Evolutionary conservation across 2,888 invertebrate species (phyloP), one percentile per base, ranked within the genome.

Genomic region (Bellardia pandia): DNA sequence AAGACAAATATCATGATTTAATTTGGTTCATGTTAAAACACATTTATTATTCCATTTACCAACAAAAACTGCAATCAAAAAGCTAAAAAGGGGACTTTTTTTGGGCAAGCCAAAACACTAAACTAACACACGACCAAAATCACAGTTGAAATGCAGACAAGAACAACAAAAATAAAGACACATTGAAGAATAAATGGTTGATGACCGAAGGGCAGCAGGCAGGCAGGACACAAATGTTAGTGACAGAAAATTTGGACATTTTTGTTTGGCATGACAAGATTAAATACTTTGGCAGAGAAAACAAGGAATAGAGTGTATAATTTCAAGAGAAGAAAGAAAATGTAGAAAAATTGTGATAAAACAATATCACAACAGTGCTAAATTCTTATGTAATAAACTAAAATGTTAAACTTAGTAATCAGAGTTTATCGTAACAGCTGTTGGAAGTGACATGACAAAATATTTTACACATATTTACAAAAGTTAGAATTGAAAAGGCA

Each of bases 161-260:
- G 30, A 75, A 13, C 8, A 48, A 11, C n/a, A 53, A 16, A 30
- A 56, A 68, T 13, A 78, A 53, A 66, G n/a, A 76, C 33, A 40
- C 2, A 33, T 64, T 16, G 42, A 30, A 60, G 30, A 37, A 64
- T 62, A 76, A 69, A 69, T 60, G 69, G 37, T 53, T 62, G 14
- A 16, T 79, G 75, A 53, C 42, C 69, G 60, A 64, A 30, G 33
- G 56, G 72, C 16, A 72, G 74, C 37, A 37, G 37, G 6, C 37
- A 66, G 40, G 66, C 16, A 62, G 60, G 40, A 77, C 86, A 81
- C 80, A 87, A 81, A 81, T 87, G 87, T 81, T 74, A 56, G 51
- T 78, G 85, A 85, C 87, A 81, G 48, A 51, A 62, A 72, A 51
- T 33, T 78, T 81, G 81, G 69, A 87, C 77, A 81, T 84, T 74